Evolutionary conservation across 2,888 invertebrate species (phyloP), one percentile per base, ranked within the genome.

Genomic region (Phengaris arion): DNA sequence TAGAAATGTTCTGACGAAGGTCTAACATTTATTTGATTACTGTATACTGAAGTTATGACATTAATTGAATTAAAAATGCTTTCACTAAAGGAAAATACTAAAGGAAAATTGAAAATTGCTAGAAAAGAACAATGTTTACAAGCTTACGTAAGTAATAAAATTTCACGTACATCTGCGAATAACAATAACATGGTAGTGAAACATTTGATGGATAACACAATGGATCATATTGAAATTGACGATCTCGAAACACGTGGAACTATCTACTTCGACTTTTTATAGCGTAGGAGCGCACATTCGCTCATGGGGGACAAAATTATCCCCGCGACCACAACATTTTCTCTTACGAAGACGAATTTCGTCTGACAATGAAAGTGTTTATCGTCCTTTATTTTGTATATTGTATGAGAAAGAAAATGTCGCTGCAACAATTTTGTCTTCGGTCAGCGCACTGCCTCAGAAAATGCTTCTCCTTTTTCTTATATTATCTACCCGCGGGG

Each of bases 21-120:
- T 59, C 9, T 59, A 9, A 22, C 59, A 59, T 59, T 22, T 59
- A 22, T 15, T 22, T 59, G 59, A 22, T 59, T 22, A 59, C 22
- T 59, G 59, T 59, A 59, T 22, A 48, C 48, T 22, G 64, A 59
- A 59, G 59, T 22, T 10, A 59, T 64, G 35, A 35, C 12, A 64
- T 13, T 13, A 35, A 64, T 64, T 35, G 45, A 35, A 64, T 64
- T 64, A 64, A 64, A 57, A 64, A 64, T 64, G 64, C 35, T 64
- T 64, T 64, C 64, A 64, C 45, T n/a, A n/a, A n/a, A n/a, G 35
- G 45, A 10, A 45, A 12, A 22, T 6, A 64, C 12, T 64, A 2
- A 12, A 9, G 12, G 35, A 64, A 64, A 64, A 52, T 12, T 52
- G 52, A 52, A 52, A 48, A 22, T 10, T 59, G 4, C 35, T 35